Percentiles rank a stretch among this genome's conserved stretches.
These are phyloP conservation scores for Thalassarche chlororhynchos DNA, from an alignment of 2,113 vertebrate genomes.

Conservation along the genomic window DNA sequence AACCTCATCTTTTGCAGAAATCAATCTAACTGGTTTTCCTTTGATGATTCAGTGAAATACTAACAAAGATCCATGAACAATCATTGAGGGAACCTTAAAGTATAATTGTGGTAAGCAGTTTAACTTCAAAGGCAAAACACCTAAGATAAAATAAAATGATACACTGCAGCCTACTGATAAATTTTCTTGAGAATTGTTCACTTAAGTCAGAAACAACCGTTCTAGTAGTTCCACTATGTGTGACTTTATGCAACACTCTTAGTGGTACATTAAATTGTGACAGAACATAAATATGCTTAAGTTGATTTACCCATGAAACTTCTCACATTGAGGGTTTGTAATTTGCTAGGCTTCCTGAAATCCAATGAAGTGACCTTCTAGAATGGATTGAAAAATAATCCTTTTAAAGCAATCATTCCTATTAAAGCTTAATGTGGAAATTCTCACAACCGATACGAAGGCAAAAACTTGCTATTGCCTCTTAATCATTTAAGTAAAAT, in stretches of 20 bases:
- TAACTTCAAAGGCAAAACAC: conserved; percentile 12
- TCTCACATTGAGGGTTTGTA: neutral
- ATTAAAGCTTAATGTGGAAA: neutral
- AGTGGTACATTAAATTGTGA: neutral
- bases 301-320: neutral
- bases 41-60: conserved; percentile 39
- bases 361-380: neutral
- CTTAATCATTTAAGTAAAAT: neutral
- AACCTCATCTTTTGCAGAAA: neutral
- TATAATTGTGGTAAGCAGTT: neutral
- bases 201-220: neutral
- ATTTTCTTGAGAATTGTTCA: neutral
- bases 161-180: neutral
- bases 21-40: conserved; percentile 2
- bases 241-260: neutral
- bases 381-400: neutral
- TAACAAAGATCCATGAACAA: neutral
- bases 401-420: neutral
- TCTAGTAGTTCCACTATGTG: neutral
- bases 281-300: neutral
- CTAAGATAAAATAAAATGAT: neutral
- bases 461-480: neutral
- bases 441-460: neutral
- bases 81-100: neutral
- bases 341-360: neutral